phyloP scores from a whole-genome alignment of 2,888 invertebrate species.

The Mesochorus sp. region DNA sequence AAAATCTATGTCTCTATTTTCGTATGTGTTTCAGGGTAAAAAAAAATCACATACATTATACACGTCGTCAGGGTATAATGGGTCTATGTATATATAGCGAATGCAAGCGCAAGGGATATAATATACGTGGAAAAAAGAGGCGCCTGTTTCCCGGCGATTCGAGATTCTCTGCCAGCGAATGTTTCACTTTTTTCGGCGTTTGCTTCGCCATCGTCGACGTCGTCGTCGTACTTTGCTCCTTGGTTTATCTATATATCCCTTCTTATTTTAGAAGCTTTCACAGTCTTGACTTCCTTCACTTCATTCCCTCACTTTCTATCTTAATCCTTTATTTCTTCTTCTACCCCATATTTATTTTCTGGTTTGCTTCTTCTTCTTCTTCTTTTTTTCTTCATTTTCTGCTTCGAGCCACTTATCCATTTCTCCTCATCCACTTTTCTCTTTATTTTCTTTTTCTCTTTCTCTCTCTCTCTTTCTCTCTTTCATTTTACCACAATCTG shows the following conservation, averaged over 20 bases:
- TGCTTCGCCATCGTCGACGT: background rate
- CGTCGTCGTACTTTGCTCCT: background rate
- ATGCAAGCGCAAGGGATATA: conserved; percentile 13
- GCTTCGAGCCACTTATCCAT: background rate
- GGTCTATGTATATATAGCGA: conserved; percentile 17
- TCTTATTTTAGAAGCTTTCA: conserved; percentile 7
- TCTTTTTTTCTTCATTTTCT: background rate
- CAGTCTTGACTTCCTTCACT: background rate
- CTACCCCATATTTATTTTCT: background rate
- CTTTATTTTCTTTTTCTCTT: conserved; percentile 36
- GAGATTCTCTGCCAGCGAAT: conserved; percentile 53
- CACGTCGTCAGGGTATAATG: background rate
- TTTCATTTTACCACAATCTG: conserved; percentile 39
- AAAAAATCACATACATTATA: background rate
- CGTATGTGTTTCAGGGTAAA: background rate
- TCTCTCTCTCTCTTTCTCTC: conserved; percentile 15
- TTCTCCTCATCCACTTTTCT: background rate
- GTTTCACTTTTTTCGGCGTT: conserved; percentile 33
- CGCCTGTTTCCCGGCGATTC: conserved; percentile 46
- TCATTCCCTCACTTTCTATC: conserved; percentile 3
- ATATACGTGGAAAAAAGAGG: conserved; percentile 39
- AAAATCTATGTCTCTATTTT: conserved; percentile 32
- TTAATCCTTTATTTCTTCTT: background rate
- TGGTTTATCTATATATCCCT: background rate
- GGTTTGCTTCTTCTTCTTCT: background rate